These are phyloP conservation scores for Ptychobarbus kaznakovi DNA, from an alignment of 2,797 vertebrate genomes.

Conservation along the genomic window DNA sequence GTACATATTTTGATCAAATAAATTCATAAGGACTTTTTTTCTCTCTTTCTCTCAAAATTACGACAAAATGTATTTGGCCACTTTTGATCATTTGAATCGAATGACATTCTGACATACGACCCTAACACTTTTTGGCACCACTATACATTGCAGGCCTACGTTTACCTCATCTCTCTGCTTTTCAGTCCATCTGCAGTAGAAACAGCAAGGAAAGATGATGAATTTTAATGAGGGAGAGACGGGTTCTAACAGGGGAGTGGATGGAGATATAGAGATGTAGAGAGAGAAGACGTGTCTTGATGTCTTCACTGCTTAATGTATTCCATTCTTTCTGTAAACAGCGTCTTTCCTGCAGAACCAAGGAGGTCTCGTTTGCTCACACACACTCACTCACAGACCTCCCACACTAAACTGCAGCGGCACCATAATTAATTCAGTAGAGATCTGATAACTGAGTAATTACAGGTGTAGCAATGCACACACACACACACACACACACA, in stretches of 20 bases:
- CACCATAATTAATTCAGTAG: constrained; percentile 51
- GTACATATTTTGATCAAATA: background rate
- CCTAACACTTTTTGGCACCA: background rate
- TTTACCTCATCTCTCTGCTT: background rate
- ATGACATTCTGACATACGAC: background rate
- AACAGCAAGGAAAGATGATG: background rate
- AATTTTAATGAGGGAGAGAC: background rate
- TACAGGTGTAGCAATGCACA: constrained; percentile 31
- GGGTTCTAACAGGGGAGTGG: background rate
- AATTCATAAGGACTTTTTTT: background rate
- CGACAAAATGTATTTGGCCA: background rate
- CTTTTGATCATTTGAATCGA: background rate
- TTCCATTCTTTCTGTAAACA: constrained; percentile 27
- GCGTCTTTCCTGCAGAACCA: constrained; percentile 18
- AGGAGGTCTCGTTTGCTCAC: constrained; percentile 26
- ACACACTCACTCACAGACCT: constrained; percentile 13
- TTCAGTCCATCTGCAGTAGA: background rate
- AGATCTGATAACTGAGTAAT: constrained; percentile 55
- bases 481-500: background rate
- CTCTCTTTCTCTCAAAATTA: background rate
- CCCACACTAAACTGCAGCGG: constrained; percentile 36
- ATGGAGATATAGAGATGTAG: constrained; percentile 30
- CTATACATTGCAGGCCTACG: background rate
- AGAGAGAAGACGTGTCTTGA: constrained; percentile 17
- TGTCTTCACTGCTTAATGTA: constrained; percentile 46